A percentile compares a stretch with the other conserved stretches of the same genome.
Evolutionary conservation across 2,888 invertebrate genomes (phyloP).

Genomic region (Hemicrepidius hirtus): DNA sequence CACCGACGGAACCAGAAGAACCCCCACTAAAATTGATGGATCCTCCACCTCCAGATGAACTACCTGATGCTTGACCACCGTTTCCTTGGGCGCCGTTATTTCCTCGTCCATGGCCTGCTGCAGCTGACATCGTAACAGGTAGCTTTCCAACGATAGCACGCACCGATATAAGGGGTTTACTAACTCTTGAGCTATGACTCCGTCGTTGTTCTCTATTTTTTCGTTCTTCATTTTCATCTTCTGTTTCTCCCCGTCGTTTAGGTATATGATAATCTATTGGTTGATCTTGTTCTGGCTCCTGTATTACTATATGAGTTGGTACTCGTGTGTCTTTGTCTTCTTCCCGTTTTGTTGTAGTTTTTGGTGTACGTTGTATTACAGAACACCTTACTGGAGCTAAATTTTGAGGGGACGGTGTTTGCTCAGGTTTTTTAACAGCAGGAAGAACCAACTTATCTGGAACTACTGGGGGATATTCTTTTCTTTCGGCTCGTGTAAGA

Average conservation of each 20-base stretch:
- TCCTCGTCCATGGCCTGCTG: slow-evolving; percentile 87
- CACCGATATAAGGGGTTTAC: slow-evolving; percentile 77
- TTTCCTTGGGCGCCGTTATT: slow-evolving; percentile 75
- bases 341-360: slow-evolving; percentile 64
- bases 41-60: slow-evolving; percentile 63
- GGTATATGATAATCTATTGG: slow-evolving; percentile 93
- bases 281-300: slow-evolving; percentile 87
- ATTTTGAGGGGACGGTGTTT: slow-evolving; percentile 65
- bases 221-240: slow-evolving; percentile 81
- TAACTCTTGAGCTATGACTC: slow-evolving; percentile 81
- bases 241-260: slow-evolving; percentile 82
- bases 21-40: slow-evolving; percentile 71
- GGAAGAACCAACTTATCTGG: slow-evolving; percentile 80
- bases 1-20: slow-evolving; percentile 74
- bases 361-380: slow-evolving; percentile 88
- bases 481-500: slow-evolving; percentile 87
- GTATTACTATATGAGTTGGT: slow-evolving; percentile 60
- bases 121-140: slow-evolving; percentile 81
- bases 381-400: slow-evolving; percentile 79
- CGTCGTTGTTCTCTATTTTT: slow-evolving; percentile 81
- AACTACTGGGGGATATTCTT: slow-evolving; percentile 81
- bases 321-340: slow-evolving; percentile 61
- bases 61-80: slow-evolving; percentile 64
- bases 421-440: slow-evolving; percentile 76
- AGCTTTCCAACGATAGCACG: slow-evolving; percentile 75